Evolutionary conservation across 2,113 vertebrate species (phyloP).

Genomic region (Eudyptes chrysolophus): DNA sequence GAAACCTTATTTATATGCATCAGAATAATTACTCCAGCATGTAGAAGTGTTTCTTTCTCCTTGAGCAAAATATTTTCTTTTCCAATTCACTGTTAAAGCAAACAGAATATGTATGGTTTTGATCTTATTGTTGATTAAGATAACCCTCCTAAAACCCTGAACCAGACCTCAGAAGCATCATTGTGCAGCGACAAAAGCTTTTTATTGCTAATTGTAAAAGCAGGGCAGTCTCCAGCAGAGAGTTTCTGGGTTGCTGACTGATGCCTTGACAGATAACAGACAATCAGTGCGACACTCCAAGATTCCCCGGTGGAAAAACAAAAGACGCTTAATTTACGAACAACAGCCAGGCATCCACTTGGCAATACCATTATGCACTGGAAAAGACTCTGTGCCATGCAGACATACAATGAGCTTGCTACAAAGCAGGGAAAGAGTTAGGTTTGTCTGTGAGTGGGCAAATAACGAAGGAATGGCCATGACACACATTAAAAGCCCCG

Average conservation of each 20-base stretch:
- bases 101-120: slow-evolving; percentile 14
- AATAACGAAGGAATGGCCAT: not conserved
- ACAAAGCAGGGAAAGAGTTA: not conserved
- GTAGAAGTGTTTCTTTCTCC: not conserved
- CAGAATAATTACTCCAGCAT: not conserved
- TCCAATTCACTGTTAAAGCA: slow-evolving; percentile 21
- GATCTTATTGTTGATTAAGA: slow-evolving; percentile 37
- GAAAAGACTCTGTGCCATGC: not conserved
- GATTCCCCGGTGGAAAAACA: slow-evolving; percentile 40
- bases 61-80: slow-evolving; percentile 12
- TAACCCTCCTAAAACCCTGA: not conserved
- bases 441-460: not conserved
- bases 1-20: not conserved
- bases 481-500: not conserved
- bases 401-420: not conserved
- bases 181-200: slow-evolving; percentile 50
- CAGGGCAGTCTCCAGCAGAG: slow-evolving; percentile 49
- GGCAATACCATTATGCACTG: slow-evolving; percentile 10
- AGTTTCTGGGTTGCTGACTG: slow-evolving; percentile 45
- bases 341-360: slow-evolving; percentile 34
- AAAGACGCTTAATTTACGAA: not conserved
- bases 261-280: slow-evolving; percentile 62
- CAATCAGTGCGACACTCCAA: not conserved
- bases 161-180: slow-evolving; percentile 39
- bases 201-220: slow-evolving; percentile 49